Percentiles rank a stretch among this genome's conserved stretches.
phyloP scores from a whole-genome alignment of 2,113 vertebrate genomes.

The Prinia subflava region DNA sequence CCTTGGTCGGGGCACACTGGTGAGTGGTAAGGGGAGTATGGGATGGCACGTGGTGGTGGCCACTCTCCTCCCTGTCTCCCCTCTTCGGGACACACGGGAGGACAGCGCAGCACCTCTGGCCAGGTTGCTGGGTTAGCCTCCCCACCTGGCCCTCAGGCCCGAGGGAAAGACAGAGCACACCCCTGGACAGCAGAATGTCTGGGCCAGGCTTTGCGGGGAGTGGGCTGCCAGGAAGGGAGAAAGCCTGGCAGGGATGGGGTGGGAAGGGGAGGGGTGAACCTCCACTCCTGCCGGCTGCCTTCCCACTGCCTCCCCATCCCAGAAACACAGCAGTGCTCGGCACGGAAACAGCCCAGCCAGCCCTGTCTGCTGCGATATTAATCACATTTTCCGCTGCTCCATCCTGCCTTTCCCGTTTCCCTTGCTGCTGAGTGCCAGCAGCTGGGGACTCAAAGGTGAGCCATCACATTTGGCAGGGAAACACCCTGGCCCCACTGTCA shows the following conservation, averaged over 20 bases:
- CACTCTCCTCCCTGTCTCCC: not conserved
- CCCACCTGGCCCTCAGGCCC: not conserved
- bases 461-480: not conserved
- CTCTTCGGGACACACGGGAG: fast-evolving
- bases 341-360: not conserved
- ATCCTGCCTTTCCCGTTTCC: slow-evolving; percentile 35
- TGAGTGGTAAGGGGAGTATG: not conserved
- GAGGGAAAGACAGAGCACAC: not conserved
- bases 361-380: slow-evolving; percentile 21
- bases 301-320: not conserved
- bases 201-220: not conserved
- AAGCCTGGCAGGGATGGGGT: not conserved
- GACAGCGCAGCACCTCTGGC: not conserved
- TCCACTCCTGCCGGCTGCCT: not conserved
- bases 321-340: not conserved
- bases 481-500: not conserved
- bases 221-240: not conserved
- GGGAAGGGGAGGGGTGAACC: not conserved
- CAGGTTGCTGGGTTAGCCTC: not conserved
- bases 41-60: fast-evolving
- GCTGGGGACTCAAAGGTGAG: slow-evolving; percentile 50
- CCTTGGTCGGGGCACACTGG: not conserved
- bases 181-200: not conserved
- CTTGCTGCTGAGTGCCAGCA: not conserved
- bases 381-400: slow-evolving; percentile 56